Evolutionary conservation across 1,140 invertebrate species (phyloP).

Genomic region (Nylanderia fulva): DNA sequence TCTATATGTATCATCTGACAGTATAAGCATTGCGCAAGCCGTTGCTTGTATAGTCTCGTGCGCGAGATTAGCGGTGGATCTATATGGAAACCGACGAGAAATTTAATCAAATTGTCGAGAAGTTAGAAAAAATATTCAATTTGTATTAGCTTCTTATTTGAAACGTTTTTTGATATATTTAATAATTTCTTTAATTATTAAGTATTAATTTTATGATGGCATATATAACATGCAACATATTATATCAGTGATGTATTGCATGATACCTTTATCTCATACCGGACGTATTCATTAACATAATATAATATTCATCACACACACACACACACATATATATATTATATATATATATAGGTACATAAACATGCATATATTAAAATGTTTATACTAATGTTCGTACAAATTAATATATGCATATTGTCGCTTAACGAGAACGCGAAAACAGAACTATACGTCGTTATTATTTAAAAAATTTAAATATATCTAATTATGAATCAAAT

Average conservation of each 20-base stretch:
- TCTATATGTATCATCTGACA: slow-evolving; percentile 55
- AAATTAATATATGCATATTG: slow-evolving; percentile 12
- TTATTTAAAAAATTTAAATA: no score
- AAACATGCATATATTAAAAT: not conserved
- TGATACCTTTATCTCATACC: not conserved
- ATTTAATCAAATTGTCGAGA: not conserved
- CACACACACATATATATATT: no score
- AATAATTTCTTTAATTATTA: no score
- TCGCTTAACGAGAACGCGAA: not conserved
- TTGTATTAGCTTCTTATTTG: not conserved
- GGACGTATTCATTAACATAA: slow-evolving; percentile 29
- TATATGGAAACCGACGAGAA: slow-evolving; percentile 4
- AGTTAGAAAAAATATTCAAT: not conserved
- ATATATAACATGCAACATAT: not conserved
- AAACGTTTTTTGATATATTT: not conserved
- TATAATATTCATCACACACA: not conserved
- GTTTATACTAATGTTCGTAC: not conserved
- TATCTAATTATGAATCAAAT: slow-evolving; percentile 31
- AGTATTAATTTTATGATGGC: not conserved
- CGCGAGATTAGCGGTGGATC: slow-evolving; percentile 28
- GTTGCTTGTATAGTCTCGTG: slow-evolving; percentile 32
- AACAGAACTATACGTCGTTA: slow-evolving; percentile 10
- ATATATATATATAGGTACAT: no score
- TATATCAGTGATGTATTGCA: not conserved
- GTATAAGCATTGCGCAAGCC: slow-evolving; percentile 44